Percentiles rank a stretch among this genome's conserved stretches.
Evolutionary conservation across 2,797 vertebrate species (phyloP).

Genomic region (Alfaro cultratus): DNA sequence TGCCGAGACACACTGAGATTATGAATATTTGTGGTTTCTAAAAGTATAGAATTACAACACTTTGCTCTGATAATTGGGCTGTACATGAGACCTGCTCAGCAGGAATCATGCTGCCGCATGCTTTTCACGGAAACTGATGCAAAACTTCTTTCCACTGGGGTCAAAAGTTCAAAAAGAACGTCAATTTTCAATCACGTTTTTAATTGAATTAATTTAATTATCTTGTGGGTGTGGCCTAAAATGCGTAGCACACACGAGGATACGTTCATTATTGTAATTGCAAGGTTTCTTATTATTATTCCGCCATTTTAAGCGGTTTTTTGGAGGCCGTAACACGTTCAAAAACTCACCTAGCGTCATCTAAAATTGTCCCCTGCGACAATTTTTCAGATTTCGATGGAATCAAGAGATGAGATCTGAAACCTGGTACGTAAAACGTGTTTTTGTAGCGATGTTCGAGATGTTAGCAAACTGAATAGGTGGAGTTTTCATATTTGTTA

Average conservation of each 20-base stretch:
- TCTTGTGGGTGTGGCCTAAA: neutral
- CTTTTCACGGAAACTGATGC: neutral
- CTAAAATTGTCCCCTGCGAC: no score
- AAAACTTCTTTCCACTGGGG: neutral
- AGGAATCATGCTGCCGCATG: conserved; percentile 2
- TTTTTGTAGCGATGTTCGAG: neutral
- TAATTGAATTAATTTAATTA: neutral
- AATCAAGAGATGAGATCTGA: no score
- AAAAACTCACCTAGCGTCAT: no score
- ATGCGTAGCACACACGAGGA: neutral
- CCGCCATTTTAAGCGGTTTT: neutral
- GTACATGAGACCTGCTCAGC: neutral
- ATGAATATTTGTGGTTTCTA: neutral
- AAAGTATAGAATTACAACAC: neutral
- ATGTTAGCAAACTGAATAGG: neutral
- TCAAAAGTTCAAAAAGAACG: neutral
- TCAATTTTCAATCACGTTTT: neutral
- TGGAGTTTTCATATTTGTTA: neutral
- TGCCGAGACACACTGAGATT: neutral
- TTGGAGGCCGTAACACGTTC: no score
- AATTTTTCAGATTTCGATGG: no score
- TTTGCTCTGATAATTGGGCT: neutral
- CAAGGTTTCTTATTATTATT: neutral
- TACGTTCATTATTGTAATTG: no score
- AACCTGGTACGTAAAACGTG: neutral